Evolutionary conservation across 2,888 invertebrate species (phyloP).

Genomic region (Temnothorax rugatulus): DNA sequence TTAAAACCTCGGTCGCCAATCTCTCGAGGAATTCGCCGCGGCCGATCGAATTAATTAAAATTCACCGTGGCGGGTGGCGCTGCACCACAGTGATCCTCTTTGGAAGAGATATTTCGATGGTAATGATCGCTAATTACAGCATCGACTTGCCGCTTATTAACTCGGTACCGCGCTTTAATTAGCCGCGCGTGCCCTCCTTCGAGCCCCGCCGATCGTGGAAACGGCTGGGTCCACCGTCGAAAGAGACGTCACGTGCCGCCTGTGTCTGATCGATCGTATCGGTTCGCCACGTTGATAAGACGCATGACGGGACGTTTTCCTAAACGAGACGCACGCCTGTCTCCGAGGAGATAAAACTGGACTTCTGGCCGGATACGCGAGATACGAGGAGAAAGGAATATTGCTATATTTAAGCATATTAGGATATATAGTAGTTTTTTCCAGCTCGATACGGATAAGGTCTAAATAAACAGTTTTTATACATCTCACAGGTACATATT

Average conservation of each 20-base stretch:
- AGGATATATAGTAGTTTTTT: neutral
- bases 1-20: constrained; percentile 52
- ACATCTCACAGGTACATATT: neutral
- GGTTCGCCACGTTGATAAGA: constrained; percentile 32
- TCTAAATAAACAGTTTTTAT: neutral
- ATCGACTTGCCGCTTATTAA: constrained; percentile 76
- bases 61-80: constrained; percentile 40
- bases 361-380: constrained; percentile 19
- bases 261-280: constrained; percentile 54
- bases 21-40: constrained; percentile 47
- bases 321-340: constrained; percentile 31
- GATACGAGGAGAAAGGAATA: neutral
- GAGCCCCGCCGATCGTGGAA: neutral
- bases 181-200: constrained; percentile 67
- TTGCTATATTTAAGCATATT: neutral
- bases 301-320: constrained; percentile 33
- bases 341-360: constrained; percentile 27
- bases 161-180: constrained; percentile 71
- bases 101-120: constrained; percentile 70
- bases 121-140: constrained; percentile 77
- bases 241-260: constrained; percentile 40
- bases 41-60: constrained; percentile 73
- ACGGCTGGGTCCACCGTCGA: neutral
- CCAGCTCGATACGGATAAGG: neutral
- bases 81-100: constrained; percentile 66